Base-by-base conservation (phyloP, 1,140 invertebrate species). In the Coptotermes formosanus region DNA sequence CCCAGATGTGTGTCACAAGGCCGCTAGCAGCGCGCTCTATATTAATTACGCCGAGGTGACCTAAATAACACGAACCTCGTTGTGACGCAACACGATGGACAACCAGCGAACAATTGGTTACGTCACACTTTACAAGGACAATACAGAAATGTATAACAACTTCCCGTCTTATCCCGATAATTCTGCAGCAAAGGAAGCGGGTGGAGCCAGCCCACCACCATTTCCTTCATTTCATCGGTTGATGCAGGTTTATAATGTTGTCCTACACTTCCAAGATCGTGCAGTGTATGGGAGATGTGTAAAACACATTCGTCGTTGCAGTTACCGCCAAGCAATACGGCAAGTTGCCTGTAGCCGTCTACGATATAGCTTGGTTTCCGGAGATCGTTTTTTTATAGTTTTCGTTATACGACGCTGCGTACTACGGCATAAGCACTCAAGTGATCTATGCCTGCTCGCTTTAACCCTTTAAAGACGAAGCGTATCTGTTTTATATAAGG, bases 31-130 rank as follows among this genome's bases (percentile, higher is more conserved):
- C 64, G n/a, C 4, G 64, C 25, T 30, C 7, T 7, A 30, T 16
- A 75, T 75, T 75, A 75, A 75, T 75, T 75, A 75, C 64, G 64
- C 30, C 64, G n/a, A 75, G 25, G 25, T 75, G 64, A 75, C 64
- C 64, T 30, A 75, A 59, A 75, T 64, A 64, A 75, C n/a, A 75
- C 9, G 25, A 30, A 75, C 64, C 0, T 8, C 25, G n/a, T 2
- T 30, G 25, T 30, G n/a, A 75, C 25, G 64, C 64, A 75, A 30
- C 25, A 75, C 16, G 25, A 75, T 30, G 64, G 64, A 30, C 25
- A 30, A 75, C 25, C 64, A 25, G 25, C 7, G 64, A 75, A 75
- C 64, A 75, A 75, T 14, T 75, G 64, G 64, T 75, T 75, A 75
- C n/a, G 64, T 75, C 64, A 75, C 25, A 30, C 64, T n/a, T 75